These are phyloP conservation scores for Noturus placidus DNA, from an alignment of 2,113 vertebrate species.

Conservation along the genomic window DNA sequence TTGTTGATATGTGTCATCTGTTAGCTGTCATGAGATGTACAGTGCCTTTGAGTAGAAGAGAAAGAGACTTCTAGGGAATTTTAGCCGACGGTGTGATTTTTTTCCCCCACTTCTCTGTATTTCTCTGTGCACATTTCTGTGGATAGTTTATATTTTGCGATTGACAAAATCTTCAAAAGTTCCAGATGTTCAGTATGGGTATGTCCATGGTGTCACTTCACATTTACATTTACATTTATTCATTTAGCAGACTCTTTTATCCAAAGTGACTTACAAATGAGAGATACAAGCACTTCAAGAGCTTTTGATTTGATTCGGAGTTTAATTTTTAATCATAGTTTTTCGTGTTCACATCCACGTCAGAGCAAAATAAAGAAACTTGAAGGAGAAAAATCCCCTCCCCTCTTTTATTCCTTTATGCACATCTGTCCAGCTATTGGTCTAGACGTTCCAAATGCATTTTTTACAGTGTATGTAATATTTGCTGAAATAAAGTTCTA, in stretches of 20 bases:
- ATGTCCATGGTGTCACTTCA: not conserved
- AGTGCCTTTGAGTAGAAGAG: slow-evolving; percentile 45
- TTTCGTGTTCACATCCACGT: not conserved
- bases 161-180: not conserved
- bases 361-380: not conserved
- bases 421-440: slow-evolving; percentile 35
- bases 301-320: slow-evolving; percentile 15
- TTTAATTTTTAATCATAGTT: slow-evolving; percentile 1
- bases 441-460: slow-evolving; percentile 72
- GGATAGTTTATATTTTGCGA: slow-evolving; percentile 33
- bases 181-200: not conserved
- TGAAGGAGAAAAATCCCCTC: not conserved
- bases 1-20: slow-evolving; percentile 10
- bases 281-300: too few relatives aligned
- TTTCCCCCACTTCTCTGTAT: not conserved
- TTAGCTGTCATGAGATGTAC: slow-evolving; percentile 34
- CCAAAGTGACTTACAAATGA: too few relatives aligned
- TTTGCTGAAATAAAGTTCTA: slow-evolving; percentile 96
- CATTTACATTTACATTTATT: too few relatives aligned
- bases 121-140: slow-evolving; percentile 20
- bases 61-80: not conserved
- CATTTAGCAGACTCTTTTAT: too few relatives aligned
- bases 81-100: slow-evolving; percentile 10
- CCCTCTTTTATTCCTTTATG: slow-evolving; percentile 6
- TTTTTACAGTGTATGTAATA: slow-evolving; percentile 93